Evolutionary conservation across 1,140 invertebrate genomes (phyloP), one percentile per base, ranked within the genome.

Genomic region (Panagrolaimus sp.): DNA sequence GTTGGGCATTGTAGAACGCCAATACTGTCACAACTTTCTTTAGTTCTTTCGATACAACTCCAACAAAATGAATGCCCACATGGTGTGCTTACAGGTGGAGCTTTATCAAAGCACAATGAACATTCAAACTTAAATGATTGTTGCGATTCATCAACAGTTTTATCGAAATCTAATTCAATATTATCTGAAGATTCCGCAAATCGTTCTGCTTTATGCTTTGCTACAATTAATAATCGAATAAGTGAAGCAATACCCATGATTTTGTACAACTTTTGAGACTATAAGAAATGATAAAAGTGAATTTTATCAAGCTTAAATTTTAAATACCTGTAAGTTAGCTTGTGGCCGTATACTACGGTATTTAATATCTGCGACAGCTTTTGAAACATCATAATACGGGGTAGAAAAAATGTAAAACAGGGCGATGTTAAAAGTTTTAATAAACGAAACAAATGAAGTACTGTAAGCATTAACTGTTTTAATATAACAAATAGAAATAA

Each of bases 31-130:
- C 43, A 26, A n/a, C 17, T 24, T 24, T 28, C 26, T 2, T 64
- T 48, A 21, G 73, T 46, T 38, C 65, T 67, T 44, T 24, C 15
- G 10, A 80, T 70, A 65, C 78, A 80, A 38, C 47, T 68, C 68
- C 69, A 80, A 55, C 78, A 80, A 65, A 71, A 78, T 0, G 71
- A n/a, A 65, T 80, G 78, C 4, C 78, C 78, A 72, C 78, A 80
- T 32, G 79, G 79, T 15, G 71, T 70, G 24, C 73, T 66, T 0
- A 79, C 75, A 26, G 78, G 76, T 43, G 26, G 21, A 43, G 73
- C 73, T n/a, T 71, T 47, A 38, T 69, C 52, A 52, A 73, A 73
- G 9, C 17, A 63, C 7, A 74, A 63, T 4, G 17, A 21, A 32
- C 64, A 26, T 38, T 72, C 65, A 21, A 58, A 43, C 12, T 32